phyloP scores from a whole-genome alignment of 2,113 vertebrate species.

The Amblyornis subalaris region DNA sequence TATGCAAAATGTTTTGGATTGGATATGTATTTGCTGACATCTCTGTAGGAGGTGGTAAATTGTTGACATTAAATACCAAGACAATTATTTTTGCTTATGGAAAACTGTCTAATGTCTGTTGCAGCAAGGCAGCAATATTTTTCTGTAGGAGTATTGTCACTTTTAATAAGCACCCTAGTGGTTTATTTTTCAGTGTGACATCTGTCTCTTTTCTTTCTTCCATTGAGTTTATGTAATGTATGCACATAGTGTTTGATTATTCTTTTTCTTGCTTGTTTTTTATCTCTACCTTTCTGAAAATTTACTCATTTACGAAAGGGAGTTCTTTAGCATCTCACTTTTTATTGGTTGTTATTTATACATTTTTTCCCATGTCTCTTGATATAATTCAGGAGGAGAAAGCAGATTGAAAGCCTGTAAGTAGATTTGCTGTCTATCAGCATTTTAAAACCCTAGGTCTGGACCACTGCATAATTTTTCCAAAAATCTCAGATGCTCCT shows the following conservation, averaged over 20 bases:
- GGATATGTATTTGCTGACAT: not conserved
- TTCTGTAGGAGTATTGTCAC: slow-evolving; percentile 27
- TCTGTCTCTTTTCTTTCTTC: slow-evolving; percentile 19
- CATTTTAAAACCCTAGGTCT: not conserved
- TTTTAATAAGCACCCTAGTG: slow-evolving; percentile 8
- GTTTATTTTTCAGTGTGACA: slow-evolving; percentile 44
- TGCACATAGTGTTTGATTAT: not conserved
- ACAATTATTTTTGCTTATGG: slow-evolving; percentile 34
- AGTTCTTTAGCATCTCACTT: not conserved
- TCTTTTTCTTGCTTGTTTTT: not conserved
- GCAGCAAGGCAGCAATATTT: not conserved
- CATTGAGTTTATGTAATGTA: not conserved
- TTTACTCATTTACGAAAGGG: not conserved
- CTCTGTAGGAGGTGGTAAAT: slow-evolving; percentile 40
- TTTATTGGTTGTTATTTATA: not conserved
- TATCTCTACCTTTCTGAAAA: not conserved
- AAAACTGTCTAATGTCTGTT: slow-evolving; percentile 9
- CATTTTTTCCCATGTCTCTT: not conserved
- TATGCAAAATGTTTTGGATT: slow-evolving; percentile 9
- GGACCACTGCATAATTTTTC: not conserved
- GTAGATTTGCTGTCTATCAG: not conserved
- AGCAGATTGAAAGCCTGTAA: not conserved
- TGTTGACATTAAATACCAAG: slow-evolving; percentile 35
- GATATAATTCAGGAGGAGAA: not conserved
- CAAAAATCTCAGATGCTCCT: not conserved